These are phyloP conservation scores for Bombylius discolor DNA, from an alignment of 2,888 invertebrate species.

Conservation along the genomic window DNA sequence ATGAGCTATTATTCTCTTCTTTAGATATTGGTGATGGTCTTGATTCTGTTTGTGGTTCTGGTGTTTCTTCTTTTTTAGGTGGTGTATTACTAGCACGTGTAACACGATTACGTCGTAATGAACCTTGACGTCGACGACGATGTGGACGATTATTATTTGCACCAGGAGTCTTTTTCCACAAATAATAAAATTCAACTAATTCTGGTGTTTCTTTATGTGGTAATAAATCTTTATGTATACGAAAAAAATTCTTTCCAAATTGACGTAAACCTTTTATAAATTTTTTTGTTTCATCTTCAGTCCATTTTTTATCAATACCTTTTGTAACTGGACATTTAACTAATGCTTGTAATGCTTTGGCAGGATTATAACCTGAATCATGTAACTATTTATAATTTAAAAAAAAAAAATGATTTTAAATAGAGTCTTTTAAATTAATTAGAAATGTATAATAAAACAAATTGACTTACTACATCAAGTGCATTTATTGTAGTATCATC, in stretches of 20 bases:
- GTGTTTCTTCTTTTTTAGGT: slow-evolving; percentile 60
- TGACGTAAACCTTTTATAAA: slow-evolving; percentile 97
- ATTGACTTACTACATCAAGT: slow-evolving; percentile 63
- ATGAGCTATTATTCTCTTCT: slow-evolving; percentile 65
- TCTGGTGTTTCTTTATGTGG: slow-evolving; percentile 96
- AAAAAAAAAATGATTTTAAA: neutral
- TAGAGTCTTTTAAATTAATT: no score
- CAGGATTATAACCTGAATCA: slow-evolving; percentile 92
- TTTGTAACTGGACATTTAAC: slow-evolving; percentile 95
- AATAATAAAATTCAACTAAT: slow-evolving; percentile 95
- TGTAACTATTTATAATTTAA: slow-evolving; percentile 52
- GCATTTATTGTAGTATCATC: slow-evolving; percentile 98
- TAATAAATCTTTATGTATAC: slow-evolving; percentile 89
- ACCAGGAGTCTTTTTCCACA: slow-evolving; percentile 99
- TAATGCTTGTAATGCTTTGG: slow-evolving; percentile 87
- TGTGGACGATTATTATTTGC: slow-evolving; percentile 94
- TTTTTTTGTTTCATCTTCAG: slow-evolving; percentile 93
- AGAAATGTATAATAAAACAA: neutral
- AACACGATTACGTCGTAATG: slow-evolving; percentile 74
- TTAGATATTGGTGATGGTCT: slow-evolving; percentile 56
- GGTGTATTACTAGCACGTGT: slow-evolving; percentile 64
- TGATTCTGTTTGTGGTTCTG: slow-evolving; percentile 44
- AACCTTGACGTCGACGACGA: slow-evolving; percentile 74
- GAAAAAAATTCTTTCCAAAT: slow-evolving; percentile 98
- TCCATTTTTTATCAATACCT: slow-evolving; percentile 96